Conservation (phyloP, 2,113 vertebrate species). For the Rhombomys opimus region DNA sequence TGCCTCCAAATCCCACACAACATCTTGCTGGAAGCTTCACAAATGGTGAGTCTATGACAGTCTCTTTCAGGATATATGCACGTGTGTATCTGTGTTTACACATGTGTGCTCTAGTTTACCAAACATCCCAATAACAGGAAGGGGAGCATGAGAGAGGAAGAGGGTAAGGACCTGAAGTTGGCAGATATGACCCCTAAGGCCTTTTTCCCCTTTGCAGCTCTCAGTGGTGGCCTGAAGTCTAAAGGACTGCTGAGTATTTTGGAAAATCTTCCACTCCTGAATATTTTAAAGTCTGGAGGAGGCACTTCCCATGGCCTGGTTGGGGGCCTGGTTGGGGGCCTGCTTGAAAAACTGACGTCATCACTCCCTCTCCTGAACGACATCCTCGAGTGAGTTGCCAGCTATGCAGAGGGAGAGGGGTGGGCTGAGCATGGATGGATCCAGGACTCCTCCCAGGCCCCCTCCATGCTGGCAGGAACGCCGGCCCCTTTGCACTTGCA, state of each 20-base stretch:
- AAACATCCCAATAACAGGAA: not conserved
- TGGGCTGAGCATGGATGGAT: not conserved
- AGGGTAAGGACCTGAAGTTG: not conserved
- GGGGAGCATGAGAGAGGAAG: not conserved
- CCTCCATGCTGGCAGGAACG: not conserved
- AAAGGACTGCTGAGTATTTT: conserved; percentile 23
- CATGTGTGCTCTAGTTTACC: not conserved
- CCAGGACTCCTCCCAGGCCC: not conserved
- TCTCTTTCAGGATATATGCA: not conserved
- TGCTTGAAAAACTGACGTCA: conserved; percentile 33
- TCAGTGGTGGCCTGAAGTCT: conserved; percentile 59
- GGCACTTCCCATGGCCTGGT: not conserved
- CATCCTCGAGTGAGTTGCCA: conserved; percentile 69
- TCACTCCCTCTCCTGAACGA: not conserved
- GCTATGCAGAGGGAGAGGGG: not conserved
- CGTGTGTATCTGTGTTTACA: not conserved
- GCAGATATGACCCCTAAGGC: not conserved
- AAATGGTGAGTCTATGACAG: conserved; percentile 36
- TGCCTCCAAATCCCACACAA: not conserved
- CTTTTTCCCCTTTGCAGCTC: conserved; percentile 49
- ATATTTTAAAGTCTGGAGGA: conserved; percentile 8
- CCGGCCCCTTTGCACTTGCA: not conserved
- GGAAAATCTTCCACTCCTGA: conserved; percentile 21
- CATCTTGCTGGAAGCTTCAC: conserved; percentile 38
- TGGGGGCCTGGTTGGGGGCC: not conserved